Evolutionary conservation across 1,140 invertebrate genomes (phyloP).

Genomic region (Glossosoma conforme): DNA sequence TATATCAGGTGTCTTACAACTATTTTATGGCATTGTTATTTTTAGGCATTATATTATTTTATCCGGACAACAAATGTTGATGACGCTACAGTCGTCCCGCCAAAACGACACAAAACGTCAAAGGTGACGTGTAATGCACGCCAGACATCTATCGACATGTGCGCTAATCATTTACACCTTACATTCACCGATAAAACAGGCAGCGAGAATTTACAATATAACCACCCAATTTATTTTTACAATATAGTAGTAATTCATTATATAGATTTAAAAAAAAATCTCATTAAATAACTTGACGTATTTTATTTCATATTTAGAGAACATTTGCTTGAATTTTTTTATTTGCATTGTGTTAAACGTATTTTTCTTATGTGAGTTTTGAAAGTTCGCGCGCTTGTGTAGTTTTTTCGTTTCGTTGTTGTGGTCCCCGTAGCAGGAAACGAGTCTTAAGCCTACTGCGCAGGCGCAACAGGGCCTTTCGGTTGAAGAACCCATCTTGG

Average conservation of each 20-base stretch:
- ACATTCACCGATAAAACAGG: neutral
- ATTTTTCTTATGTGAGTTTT: no score
- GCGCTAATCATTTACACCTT: no score
- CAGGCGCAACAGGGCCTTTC: conserved; percentile 52
- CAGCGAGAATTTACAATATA: no score
- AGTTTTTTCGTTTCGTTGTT: conserved; percentile 39
- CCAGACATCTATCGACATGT: no score
- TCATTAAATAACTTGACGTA: no score
- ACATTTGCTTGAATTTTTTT: no score
- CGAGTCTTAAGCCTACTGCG: conserved; percentile 51
- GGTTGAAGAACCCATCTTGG: conserved; percentile 51
- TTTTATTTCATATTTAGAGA: no score
- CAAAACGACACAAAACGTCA: conserved; percentile 21
- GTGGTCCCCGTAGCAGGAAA: conserved; percentile 50
- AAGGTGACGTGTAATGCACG: conserved; percentile 21
- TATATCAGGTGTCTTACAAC: no score
- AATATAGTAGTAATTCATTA: no score
- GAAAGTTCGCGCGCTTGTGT: conserved; percentile 37
- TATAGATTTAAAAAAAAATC: no score
- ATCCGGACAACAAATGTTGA: neutral
- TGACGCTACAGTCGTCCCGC: conserved; percentile 13
- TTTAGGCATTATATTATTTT: neutral
- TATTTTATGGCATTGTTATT: neutral
- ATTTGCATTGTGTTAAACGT: no score
- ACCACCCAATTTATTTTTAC: no score